phyloP scores from a whole-genome alignment of 1,140 invertebrate species.

The Campoletis sonorensis region DNA sequence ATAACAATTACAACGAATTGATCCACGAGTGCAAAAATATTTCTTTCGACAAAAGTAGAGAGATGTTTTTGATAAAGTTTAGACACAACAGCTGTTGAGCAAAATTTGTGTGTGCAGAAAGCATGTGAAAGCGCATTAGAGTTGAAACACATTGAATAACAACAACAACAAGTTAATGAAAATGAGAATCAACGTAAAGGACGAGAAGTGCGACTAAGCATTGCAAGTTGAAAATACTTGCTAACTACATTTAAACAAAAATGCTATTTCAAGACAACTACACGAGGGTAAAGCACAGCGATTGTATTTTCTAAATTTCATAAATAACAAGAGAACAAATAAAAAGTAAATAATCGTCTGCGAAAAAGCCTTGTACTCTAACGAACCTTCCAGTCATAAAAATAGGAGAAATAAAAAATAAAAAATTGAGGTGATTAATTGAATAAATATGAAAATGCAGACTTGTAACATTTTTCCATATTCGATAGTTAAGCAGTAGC shows the following conservation, averaged over 20 bases:
- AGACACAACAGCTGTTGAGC: neutral
- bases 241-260: too few species aligned
- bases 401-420: slow-evolving; percentile 5
- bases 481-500: neutral
- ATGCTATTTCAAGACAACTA: too few species aligned
- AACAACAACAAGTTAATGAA: neutral
- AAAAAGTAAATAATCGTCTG: neutral
- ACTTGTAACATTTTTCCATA: neutral
- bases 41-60: too few species aligned
- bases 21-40: too few species aligned
- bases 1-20: too few species aligned
- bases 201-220: too few species aligned
- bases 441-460: neutral
- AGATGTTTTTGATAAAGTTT: neutral
- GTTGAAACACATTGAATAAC: too few species aligned
- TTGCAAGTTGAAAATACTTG: too few species aligned
- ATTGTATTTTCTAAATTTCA: neutral
- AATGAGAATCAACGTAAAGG: neutral
- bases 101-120: neutral
- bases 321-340: neutral
- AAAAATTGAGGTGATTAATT: neutral
- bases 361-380: too few species aligned
- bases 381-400: too few species aligned
- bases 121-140: neutral
- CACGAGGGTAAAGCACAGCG: too few species aligned